Conservation (phyloP, 1,140 invertebrate genomes). For the Anastatus disparis region DNA sequence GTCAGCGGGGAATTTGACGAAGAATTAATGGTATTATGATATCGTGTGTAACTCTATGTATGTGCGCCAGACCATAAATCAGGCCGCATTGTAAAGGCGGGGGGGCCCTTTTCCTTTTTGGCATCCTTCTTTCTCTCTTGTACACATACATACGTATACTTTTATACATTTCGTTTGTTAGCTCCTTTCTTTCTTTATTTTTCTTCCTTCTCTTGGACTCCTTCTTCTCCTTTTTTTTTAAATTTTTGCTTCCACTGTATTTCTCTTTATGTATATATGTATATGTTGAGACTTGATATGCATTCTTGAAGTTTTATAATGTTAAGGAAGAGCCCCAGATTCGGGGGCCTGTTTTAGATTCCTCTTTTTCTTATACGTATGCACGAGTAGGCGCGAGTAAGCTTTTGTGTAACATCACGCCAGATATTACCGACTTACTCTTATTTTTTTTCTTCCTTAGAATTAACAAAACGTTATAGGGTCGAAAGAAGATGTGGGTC, state of each 20-base stretch:
- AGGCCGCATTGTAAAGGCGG: slow-evolving; percentile 63
- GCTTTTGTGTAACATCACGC: slow-evolving; percentile 12
- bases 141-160: too few relatives aligned
- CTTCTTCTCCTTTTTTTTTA: too few relatives aligned
- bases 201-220: not conserved
- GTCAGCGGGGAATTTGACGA: slow-evolving; percentile 68
- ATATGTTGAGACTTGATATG: too few relatives aligned
- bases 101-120: slow-evolving; percentile 39
- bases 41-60: slow-evolving; percentile 67
- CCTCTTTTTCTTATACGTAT: too few relatives aligned
- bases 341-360: not conserved
- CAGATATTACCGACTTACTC: too few relatives aligned
- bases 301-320: too few relatives aligned
- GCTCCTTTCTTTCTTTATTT: not conserved
- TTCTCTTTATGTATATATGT: too few relatives aligned
- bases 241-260: too few relatives aligned
- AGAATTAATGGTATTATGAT: slow-evolving; percentile 70
- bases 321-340: not conserved
- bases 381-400: not conserved
- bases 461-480: not conserved
- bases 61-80: slow-evolving; percentile 66
- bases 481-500: not conserved
- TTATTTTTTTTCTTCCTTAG: too few relatives aligned
- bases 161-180: too few relatives aligned
- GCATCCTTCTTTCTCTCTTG: too few relatives aligned